Conservation (phyloP, 1,140 invertebrate genomes). For the Drosophila murphyi region DNA sequence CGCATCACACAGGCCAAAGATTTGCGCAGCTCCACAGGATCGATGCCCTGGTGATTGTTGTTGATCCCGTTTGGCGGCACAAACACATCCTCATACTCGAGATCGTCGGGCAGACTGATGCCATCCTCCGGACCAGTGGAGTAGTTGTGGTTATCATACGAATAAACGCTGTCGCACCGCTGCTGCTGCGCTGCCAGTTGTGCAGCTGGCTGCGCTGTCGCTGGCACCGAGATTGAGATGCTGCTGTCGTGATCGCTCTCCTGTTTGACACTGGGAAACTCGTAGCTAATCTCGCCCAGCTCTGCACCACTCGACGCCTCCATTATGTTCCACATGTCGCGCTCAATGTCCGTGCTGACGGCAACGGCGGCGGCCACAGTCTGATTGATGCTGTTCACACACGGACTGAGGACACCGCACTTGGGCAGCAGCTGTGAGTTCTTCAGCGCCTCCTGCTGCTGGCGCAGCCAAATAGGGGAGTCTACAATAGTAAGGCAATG, state of each 20-base stretch:
- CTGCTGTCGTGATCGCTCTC: constrained; percentile 64
- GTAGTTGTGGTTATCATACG: constrained; percentile 79
- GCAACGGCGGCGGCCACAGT: constrained; percentile 82
- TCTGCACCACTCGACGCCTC: constrained; percentile 83
- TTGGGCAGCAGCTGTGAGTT: constrained; percentile 70
- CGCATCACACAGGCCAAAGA: constrained; percentile 70
- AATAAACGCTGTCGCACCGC: constrained; percentile 57
- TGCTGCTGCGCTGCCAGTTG: constrained; percentile 19
- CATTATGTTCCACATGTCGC: constrained; percentile 85
- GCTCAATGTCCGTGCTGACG: constrained; percentile 78
- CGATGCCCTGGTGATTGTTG: constrained; percentile 44
- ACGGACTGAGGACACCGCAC: constrained; percentile 73
- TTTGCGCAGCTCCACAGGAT: constrained; percentile 61
- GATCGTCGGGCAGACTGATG: constrained; percentile 56
- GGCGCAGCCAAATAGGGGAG: constrained; percentile 78
- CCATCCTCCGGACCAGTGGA: constrained; percentile 64
- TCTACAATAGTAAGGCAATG: constrained; percentile 39
- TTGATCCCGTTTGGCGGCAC: constrained; percentile 41
- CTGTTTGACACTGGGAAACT: constrained; percentile 65
- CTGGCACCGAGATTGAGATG: constrained; percentile 29
- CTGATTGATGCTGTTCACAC: constrained; percentile 81
- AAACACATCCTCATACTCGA: constrained; percentile 82
- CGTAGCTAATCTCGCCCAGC: constrained; percentile 73
- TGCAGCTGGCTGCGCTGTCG: constrained; percentile 14
- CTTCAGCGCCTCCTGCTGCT: constrained; percentile 80